These are phyloP conservation scores for Narcine bancroftii DNA, from an alignment of 2,113 vertebrate genomes.

Conservation along the genomic window DNA sequence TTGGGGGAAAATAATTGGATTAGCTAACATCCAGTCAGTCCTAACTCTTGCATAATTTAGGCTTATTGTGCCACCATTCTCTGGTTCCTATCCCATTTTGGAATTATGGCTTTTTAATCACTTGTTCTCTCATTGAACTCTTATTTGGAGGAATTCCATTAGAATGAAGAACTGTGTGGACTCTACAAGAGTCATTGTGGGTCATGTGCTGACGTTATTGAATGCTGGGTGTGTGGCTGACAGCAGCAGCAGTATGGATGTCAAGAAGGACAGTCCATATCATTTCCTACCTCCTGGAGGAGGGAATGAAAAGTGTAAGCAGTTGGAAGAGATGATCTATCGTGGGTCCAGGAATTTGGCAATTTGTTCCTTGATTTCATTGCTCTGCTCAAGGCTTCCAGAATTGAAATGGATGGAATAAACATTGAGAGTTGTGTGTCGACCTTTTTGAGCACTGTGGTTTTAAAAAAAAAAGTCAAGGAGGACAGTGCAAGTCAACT, in stretches of 20 bases:
- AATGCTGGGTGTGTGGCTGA: not conserved
- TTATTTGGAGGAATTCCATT: not conserved
- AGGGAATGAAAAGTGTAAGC: not conserved
- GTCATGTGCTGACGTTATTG: not conserved
- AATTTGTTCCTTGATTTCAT: not conserved
- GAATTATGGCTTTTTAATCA: not conserved
- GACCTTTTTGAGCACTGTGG: not conserved
- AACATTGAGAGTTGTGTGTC: not conserved
- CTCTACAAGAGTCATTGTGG: not conserved
- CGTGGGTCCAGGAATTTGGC: not conserved
- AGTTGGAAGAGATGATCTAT: not conserved
- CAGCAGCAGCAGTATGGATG: not conserved
- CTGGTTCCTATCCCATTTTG: too few relatives aligned
- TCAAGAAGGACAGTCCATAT: not conserved
- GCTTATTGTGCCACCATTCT: too few relatives aligned
- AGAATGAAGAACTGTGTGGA: not conserved
- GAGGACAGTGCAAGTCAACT: not conserved
- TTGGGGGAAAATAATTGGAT: not conserved
- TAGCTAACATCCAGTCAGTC: not conserved
- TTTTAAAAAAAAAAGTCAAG: constrained; percentile 18
- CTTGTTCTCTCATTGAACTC: not conserved
- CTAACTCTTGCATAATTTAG: not conserved
- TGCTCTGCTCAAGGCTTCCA: not conserved
- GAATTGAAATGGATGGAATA: constrained; percentile 16
- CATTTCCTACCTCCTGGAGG: not conserved